Percentiles rank a stretch among this genome's conserved stretches.
These are phyloP conservation scores for Hypothenemus hampei DNA, from an alignment of 1,140 invertebrate species.

Conservation along the genomic window DNA sequence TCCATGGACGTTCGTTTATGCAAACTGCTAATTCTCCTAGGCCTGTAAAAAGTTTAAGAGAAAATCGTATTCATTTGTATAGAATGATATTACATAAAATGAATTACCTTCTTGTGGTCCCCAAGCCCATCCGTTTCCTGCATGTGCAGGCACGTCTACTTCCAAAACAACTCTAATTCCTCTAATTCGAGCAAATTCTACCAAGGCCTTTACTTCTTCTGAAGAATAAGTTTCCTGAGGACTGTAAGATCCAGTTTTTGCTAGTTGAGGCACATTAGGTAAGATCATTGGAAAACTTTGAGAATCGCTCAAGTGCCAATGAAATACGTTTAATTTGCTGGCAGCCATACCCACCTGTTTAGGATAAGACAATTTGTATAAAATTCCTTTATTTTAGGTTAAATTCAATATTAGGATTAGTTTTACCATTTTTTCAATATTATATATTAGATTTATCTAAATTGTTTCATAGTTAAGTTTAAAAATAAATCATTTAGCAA, in stretches of 20 bases:
- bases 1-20: slow-evolving; percentile 71
- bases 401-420: no score
- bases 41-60: slow-evolving; percentile 32
- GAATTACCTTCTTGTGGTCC: slow-evolving; percentile 54
- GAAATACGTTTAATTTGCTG: slow-evolving; percentile 78
- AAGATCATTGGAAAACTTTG: slow-evolving; percentile 77
- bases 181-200: slow-evolving; percentile 59
- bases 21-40: slow-evolving; percentile 67
- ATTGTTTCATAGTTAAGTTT: no score
- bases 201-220: slow-evolving; percentile 60
- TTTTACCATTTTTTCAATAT: no score
- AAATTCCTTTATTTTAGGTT: no score
- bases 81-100: neutral
- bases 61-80: no score
- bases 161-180: slow-evolving; percentile 70
- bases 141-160: slow-evolving; percentile 77
- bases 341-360: slow-evolving; percentile 64
- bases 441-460: no score
- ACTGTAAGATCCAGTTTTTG: slow-evolving; percentile 70
- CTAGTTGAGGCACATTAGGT: slow-evolving; percentile 62
- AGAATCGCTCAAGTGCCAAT: slow-evolving; percentile 80
- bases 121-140: slow-evolving; percentile 77
- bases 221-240: slow-evolving; percentile 62
- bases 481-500: no score
- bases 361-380: no score